phyloP scores from a whole-genome alignment of 2,888 invertebrate genomes.

The Cyclophora albipunctata region DNA sequence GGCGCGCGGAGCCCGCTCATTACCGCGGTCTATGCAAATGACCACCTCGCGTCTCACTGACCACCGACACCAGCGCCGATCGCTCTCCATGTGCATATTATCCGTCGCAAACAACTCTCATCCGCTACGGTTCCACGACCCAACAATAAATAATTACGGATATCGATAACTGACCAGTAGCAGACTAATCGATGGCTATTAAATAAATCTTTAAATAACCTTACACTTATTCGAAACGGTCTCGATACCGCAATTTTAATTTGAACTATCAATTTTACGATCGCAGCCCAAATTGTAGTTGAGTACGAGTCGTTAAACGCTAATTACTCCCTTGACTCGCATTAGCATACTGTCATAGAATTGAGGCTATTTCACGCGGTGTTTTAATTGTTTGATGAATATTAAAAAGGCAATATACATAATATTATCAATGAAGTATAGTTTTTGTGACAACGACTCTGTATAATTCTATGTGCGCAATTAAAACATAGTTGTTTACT shows the following conservation, averaged over 20 bases:
- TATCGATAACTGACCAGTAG: conserved; percentile 54
- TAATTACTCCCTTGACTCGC: conserved; percentile 37
- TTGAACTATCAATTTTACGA: conserved; percentile 32
- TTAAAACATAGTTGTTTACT: conserved; percentile 39
- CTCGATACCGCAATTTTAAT: conserved; percentile 23
- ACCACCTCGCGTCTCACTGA: conserved; percentile 60
- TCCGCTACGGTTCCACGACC: conserved; percentile 58
- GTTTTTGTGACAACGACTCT: conserved; percentile 33
- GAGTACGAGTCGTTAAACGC: conserved; percentile 41
- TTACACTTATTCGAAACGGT: conserved; percentile 23
- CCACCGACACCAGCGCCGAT: conserved; percentile 53
- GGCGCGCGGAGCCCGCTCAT: conserved; percentile 40
- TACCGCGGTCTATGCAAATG: conserved; percentile 70
- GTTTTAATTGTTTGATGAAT: conserved; percentile 55
- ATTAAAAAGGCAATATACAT: conserved; percentile 45
- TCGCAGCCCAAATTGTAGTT: conserved; percentile 34
- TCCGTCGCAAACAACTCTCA: conserved; percentile 66
- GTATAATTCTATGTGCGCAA: conserved; percentile 44
- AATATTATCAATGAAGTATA: conserved; percentile 42
- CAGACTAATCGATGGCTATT: conserved; percentile 39
- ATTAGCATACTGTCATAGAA: conserved; percentile 45
- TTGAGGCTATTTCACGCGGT: conserved; percentile 41
- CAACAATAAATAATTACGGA: conserved; percentile 69
- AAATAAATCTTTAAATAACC: conserved; percentile 38
- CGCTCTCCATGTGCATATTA: conserved; percentile 60